Percentiles rank a stretch among this genome's conserved stretches.
Conservation (phyloP, 2,797 vertebrate genomes). For the Manis javanica region DNA sequence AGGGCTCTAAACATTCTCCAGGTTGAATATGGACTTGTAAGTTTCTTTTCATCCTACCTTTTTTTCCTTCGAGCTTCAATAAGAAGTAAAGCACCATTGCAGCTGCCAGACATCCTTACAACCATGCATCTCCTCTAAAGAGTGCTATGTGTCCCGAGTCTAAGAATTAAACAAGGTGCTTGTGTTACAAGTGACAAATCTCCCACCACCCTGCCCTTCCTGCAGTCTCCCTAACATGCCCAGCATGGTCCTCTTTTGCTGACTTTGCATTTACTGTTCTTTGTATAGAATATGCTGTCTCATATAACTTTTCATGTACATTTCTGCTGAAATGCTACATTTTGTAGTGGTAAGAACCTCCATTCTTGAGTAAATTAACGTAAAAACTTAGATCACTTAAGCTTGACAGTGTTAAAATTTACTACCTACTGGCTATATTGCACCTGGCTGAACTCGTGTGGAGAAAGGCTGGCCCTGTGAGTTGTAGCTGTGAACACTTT, state of each 20-base stretch:
- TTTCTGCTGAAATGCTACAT: neutral
- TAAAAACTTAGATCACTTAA: neutral
- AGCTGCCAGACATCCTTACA: accelerated
- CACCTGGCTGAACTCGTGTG: too few relatives aligned
- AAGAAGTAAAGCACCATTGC: neutral
- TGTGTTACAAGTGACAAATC: accelerated
- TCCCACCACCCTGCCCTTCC: accelerated
- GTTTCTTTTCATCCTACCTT: neutral
- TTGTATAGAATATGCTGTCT: neutral
- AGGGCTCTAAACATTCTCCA: neutral
- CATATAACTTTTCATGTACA: neutral
- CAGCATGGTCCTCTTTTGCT: neutral
- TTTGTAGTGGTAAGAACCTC: neutral
- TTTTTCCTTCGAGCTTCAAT: neutral
- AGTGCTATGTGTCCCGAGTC: neutral
- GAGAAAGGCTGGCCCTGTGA: too few relatives aligned
- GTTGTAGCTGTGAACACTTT: accelerated
- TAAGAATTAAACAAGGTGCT: neutral
- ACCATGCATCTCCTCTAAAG: neutral
- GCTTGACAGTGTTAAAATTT: neutral
- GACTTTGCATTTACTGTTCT: neutral
- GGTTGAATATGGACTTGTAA: neutral
- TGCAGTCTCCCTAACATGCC: neutral
- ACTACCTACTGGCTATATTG: too few relatives aligned
- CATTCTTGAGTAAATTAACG: neutral